A percentile compares a stretch with the other conserved stretches of the same genome.
These are phyloP conservation scores for Pelecanus crispus DNA, from an alignment of 2,113 vertebrate genomes.

Conservation along the genomic window DNA sequence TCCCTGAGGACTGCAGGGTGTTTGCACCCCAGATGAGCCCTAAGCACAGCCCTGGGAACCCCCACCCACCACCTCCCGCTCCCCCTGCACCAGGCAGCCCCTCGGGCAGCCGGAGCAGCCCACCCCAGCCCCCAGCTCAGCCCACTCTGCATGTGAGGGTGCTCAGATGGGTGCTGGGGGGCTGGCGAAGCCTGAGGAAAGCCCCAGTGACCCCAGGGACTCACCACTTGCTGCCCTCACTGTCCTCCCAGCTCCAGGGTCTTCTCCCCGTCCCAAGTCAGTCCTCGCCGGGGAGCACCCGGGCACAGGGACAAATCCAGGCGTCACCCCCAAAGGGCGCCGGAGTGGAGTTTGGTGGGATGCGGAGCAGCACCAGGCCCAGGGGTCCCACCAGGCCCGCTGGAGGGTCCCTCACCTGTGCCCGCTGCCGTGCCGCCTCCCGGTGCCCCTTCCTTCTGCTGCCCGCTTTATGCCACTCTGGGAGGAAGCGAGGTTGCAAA, in stretches of 20 bases:
- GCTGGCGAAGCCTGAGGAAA: not conserved
- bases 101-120: not conserved
- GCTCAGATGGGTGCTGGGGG: not conserved
- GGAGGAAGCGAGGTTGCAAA: slow-evolving; percentile 50
- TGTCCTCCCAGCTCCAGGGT: not conserved
- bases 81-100: not conserved
- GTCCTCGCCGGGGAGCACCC: not conserved
- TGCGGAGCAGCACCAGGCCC: not conserved
- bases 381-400: not conserved
- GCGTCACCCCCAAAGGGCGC: not conserved
- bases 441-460: not conserved
- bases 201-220: not conserved
- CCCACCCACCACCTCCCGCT: fast-evolving
- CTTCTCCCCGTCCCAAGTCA: not conserved
- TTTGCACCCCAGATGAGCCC: not conserved
- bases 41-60: not conserved
- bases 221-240: not conserved
- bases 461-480: not conserved
- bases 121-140: not conserved
- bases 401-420: not conserved
- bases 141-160: not conserved
- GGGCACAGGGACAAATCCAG: fast-evolving
- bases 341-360: fast-evolving
- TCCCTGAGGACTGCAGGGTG: fast-evolving
- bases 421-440: fast-evolving